phyloP scores from a whole-genome alignment of 1,140 invertebrate genomes.

The Neotoxoptera formosana region DNA sequence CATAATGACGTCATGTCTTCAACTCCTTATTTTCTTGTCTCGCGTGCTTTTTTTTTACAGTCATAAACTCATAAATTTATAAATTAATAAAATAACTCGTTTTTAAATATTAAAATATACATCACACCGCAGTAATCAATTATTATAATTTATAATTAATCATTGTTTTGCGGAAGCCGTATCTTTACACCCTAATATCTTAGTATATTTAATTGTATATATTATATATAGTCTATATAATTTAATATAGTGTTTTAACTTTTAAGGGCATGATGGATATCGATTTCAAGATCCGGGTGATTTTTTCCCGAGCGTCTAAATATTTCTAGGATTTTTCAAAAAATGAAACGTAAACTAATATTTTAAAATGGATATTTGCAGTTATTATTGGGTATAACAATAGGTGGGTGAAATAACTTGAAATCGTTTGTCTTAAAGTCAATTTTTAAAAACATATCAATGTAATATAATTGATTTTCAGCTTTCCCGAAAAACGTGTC shows the following conservation, averaged over 20 bases:
- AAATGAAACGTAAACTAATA: neutral
- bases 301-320: neutral
- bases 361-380: neutral
- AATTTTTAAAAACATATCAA: neutral
- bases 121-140: too few species aligned
- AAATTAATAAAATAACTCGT: too few species aligned
- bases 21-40: too few species aligned
- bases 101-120: too few species aligned
- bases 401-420: neutral
- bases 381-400: neutral
- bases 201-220: neutral
- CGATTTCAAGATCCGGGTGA: neutral
- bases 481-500: neutral
- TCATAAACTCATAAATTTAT: too few species aligned
- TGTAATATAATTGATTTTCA: neutral
- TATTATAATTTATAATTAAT: too few species aligned
- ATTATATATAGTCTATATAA: too few species aligned
- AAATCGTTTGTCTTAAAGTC: neutral
- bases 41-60: too few species aligned
- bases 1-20: too few species aligned
- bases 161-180: neutral
- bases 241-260: too few species aligned
- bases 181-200: neutral
- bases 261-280: too few species aligned
- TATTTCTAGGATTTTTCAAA: too few species aligned